These are phyloP conservation scores for Neosilurus mollespiculum DNA, from an alignment of 2,797 vertebrate genomes.

Conservation along the genomic window DNA sequence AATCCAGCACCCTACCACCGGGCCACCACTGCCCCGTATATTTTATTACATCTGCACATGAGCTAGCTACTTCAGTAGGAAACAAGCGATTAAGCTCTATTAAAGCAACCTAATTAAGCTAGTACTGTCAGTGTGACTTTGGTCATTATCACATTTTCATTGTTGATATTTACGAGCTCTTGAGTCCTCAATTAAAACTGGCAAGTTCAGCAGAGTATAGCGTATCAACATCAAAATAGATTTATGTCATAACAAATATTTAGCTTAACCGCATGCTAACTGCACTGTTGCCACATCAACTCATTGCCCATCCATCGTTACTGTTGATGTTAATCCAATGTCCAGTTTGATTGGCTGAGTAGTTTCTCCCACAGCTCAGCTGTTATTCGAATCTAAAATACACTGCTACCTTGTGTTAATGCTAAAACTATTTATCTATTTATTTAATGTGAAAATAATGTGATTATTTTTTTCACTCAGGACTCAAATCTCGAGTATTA, in stretches of 20 bases:
- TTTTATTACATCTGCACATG: too few species aligned
- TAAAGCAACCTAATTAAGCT: background rate
- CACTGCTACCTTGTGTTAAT: background rate
- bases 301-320: background rate
- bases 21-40: too few species aligned
- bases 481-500: too few species aligned
- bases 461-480: too few species aligned
- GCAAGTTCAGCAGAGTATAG: too few species aligned
- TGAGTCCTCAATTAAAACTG: too few species aligned
- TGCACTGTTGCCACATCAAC: too few species aligned
- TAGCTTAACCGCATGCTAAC: too few species aligned
- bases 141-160: background rate
- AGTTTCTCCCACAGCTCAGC: too few species aligned
- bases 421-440: background rate
- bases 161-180: background rate
- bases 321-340: background rate
- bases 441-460: background rate
- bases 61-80: background rate
- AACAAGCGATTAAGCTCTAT: background rate
- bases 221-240: too few species aligned
- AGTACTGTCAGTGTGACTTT: background rate
- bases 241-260: too few species aligned
- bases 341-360: background rate
- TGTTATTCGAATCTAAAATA: background rate
- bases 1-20: too few species aligned